Base-by-base conservation (phyloP, 2,113 vertebrate species). In the Corydoras maculifer region DNA sequence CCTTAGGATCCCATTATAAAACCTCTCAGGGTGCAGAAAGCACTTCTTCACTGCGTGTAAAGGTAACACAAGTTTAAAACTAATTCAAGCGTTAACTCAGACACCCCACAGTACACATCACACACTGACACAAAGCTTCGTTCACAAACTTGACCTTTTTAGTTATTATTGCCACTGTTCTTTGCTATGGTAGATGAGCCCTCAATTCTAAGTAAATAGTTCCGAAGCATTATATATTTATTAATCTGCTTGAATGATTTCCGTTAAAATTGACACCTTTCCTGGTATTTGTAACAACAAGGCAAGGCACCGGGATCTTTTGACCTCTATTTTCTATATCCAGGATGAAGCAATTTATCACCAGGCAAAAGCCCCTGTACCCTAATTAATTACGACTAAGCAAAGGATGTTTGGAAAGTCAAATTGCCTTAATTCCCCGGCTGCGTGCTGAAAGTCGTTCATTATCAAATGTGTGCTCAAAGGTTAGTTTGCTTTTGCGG, bases 321-420 rank as follows among this genome's bases (percentile, higher is more conserved):
- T 89, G 88, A 91, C 90, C 90, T 90, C 89, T 84, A 87, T 88
- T 89, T 90, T 89, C 85, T 82, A 84, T 84, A 82, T 85, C 82
- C 84, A 82, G 85, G 83, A 87, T 84, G 83, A 77, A 82, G 86
- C 87, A 84, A 90, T 91, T 90, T 86, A 90, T 90, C 88, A 90
- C 84, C 25, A 86, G 87, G 84, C 85, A 84, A 88, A 90, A 88
- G 87, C 87, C 81, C 82, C 84, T 79, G 72, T 83, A 85, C 85
- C 85, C 87, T 89, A 90, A 90, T 91, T 91, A 91, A 91, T 91
- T 90, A 90, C 89, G 87, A 89, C 88, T 87, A 88, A 90, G 90
- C 90, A 89, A 91, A 90, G 90, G 88, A 90, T 90, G 88, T 90
- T 91, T 91, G 88, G 83, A 84, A 86, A 89, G 90, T 88, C 88